These are phyloP conservation scores for Apantesis nais DNA, from an alignment of 2,888 invertebrate genomes.

Conservation along the genomic window DNA sequence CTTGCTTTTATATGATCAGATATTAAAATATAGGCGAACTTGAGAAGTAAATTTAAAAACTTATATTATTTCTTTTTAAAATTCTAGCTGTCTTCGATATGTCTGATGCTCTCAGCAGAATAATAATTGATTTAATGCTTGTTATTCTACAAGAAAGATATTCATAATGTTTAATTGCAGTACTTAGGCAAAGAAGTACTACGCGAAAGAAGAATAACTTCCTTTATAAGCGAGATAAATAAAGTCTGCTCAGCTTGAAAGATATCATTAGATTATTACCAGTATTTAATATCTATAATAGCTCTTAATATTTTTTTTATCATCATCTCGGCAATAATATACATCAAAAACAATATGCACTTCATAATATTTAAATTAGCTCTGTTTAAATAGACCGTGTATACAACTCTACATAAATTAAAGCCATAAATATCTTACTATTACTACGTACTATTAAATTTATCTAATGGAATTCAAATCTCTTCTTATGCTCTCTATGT, in stretches of 20 bases:
- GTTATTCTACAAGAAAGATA: background rate
- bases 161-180: background rate
- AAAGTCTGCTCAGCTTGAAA: background rate
- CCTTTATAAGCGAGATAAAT: background rate
- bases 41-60: background rate
- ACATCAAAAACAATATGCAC: background rate
- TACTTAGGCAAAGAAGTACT: background rate
- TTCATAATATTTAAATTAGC: background rate
- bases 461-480: constrained; percentile 50
- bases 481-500: constrained; percentile 36
- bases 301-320: background rate
- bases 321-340: background rate
- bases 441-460: constrained; percentile 17
- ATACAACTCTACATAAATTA: constrained; percentile 6
- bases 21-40: constrained; percentile 38
- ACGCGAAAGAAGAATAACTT: background rate
- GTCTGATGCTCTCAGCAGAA: background rate
- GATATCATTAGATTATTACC: background rate
- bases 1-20: constrained; percentile 47
- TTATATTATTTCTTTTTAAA: constrained; percentile 10
- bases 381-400: background rate
- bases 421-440: constrained; percentile 24
- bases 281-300: background rate
- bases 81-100: background rate
- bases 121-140: background rate